A percentile compares a stretch with the other conserved stretches of the same genome.
phyloP scores from a whole-genome alignment of 2,888 invertebrate genomes.

The Argyresthia goedartella region DNA sequence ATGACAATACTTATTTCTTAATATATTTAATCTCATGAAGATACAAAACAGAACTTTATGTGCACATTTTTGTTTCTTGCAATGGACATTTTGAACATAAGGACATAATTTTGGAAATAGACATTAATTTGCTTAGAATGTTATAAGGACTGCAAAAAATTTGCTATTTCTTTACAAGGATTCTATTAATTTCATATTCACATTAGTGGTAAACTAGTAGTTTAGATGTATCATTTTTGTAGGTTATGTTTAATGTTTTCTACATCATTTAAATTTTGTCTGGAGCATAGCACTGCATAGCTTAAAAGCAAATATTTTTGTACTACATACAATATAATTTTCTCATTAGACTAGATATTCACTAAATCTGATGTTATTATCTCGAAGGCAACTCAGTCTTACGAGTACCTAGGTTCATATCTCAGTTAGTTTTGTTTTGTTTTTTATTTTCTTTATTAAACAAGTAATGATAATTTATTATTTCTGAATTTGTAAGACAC shows the following conservation, averaged over 20 bases:
- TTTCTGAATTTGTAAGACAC: neutral
- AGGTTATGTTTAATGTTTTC: slow-evolving; percentile 10
- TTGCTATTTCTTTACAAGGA: slow-evolving; percentile 53
- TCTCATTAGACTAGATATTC: neutral
- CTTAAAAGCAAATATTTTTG: neutral
- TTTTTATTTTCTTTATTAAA: neutral
- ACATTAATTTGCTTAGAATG: slow-evolving; percentile 31
- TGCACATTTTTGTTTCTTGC: slow-evolving; percentile 25
- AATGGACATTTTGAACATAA: slow-evolving; percentile 37
- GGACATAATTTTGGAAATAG: slow-evolving; percentile 42
- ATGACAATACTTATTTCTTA: slow-evolving; percentile 39
- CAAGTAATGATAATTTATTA: neutral
- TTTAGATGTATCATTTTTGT: slow-evolving; percentile 25
- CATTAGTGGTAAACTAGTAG: slow-evolving; percentile 24
- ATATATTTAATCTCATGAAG: slow-evolving; percentile 35
- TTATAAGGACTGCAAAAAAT: slow-evolving; percentile 53
- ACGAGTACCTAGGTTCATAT: neutral
- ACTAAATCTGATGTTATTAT: neutral
- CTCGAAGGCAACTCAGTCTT: neutral
- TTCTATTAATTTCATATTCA: slow-evolving; percentile 27
- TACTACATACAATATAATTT: neutral
- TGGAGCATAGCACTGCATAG: slow-evolving; percentile 5
- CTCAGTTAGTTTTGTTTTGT: neutral
- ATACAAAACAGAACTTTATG: slow-evolving; percentile 26
- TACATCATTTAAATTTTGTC: slow-evolving; percentile 10